Evolutionary conservation across 2,113 vertebrate species (phyloP).

Genomic region (Limnothrissa miodon): DNA sequence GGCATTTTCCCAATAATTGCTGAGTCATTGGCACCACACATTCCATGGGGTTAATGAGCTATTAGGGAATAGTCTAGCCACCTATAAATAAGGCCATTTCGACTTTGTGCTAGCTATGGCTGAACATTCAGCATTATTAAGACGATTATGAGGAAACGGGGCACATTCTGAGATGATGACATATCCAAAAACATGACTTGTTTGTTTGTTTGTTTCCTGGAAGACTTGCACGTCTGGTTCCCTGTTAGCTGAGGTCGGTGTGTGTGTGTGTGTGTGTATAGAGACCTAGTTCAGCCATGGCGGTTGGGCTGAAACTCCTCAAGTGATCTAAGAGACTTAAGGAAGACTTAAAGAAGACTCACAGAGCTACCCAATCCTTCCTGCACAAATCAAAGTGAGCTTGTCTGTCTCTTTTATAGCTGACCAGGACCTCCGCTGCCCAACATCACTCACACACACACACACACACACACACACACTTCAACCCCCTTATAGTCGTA

Average conservation of each 20-base stretch:
- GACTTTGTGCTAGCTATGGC: not conserved
- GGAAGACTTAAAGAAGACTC: not conserved
- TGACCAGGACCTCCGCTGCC: not conserved
- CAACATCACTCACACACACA: not conserved
- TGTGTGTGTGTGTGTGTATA: not conserved
- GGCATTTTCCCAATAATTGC: slow-evolving; percentile 1
- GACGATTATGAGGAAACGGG: not conserved
- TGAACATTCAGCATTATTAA: not conserved
- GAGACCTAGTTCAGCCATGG: too few species aligned
- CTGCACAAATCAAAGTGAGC: not conserved
- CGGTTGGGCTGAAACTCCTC: not conserved
- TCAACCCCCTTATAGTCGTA: slow-evolving; percentile 29
- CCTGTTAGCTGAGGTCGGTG: too few species aligned
- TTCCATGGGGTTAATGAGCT: not conserved
- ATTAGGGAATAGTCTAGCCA: not conserved
- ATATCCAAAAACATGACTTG: not conserved
- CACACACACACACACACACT: not conserved
- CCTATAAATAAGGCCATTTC: slow-evolving; percentile 2
- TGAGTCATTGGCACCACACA: not conserved
- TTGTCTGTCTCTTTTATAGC: not conserved
- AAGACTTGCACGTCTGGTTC: too few species aligned
- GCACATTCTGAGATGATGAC: not conserved
- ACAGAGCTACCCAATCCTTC: not conserved
- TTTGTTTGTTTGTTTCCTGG: not conserved
- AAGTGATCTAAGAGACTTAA: not conserved